phyloP scores from a whole-genome alignment of 2,113 vertebrate species.

The Psittacula cyanocephala region DNA sequence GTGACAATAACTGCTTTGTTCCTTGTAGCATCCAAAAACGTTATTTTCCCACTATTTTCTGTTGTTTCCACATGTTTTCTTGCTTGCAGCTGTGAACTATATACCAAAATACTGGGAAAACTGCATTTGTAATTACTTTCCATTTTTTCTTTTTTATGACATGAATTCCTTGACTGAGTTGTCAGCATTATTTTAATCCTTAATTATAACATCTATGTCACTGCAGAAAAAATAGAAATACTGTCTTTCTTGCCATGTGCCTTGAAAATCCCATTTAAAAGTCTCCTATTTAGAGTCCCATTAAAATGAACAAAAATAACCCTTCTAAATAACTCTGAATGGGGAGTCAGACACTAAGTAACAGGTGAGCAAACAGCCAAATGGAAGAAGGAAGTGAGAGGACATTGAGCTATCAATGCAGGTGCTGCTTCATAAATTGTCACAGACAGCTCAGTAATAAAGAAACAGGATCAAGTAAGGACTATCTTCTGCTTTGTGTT shows the following conservation, averaged over 20 bases:
- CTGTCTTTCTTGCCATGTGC: not conserved
- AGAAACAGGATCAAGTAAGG: not conserved
- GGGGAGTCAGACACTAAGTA: not conserved
- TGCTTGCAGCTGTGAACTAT: not conserved
- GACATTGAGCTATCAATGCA: rapidly evolving
- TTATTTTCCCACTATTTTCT: not conserved
- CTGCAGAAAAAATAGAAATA: not conserved
- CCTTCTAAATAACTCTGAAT: not conserved
- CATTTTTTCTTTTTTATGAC: not conserved
- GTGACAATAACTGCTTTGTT: not conserved
- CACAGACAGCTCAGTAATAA: not conserved
- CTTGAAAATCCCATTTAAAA: not conserved
- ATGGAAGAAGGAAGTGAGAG: not conserved
- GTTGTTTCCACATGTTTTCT: not conserved
- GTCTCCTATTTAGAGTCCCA: not conserved
- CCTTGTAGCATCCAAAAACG: not conserved
- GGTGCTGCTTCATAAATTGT: constrained; percentile 31
- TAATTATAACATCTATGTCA: not conserved
- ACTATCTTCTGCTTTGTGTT: not conserved
- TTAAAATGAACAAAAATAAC: not conserved
- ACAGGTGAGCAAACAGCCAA: constrained; percentile 29
- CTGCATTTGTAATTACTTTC: not conserved
- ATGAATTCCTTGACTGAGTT: not conserved
- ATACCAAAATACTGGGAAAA: not conserved
- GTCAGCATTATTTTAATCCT: not conserved